Conservation (phyloP, 2,797 vertebrate species). For the Manis javanica region DNA sequence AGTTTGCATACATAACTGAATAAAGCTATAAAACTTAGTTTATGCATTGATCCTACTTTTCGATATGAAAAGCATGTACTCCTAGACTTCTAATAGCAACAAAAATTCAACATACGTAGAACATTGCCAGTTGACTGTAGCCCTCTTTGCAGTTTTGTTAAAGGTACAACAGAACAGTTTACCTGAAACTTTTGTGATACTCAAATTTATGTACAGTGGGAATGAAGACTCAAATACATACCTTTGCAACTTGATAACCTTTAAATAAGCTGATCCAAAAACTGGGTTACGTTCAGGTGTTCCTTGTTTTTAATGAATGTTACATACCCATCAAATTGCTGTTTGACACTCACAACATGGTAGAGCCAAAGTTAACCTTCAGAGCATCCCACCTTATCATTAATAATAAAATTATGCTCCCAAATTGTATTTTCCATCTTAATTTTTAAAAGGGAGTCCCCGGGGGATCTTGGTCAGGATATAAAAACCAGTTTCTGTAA, state of each 20-base stretch:
- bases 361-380: not conserved
- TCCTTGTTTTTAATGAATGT: not conserved
- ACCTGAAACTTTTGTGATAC: not conserved
- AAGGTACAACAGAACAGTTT: not conserved
- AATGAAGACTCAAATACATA: not conserved
- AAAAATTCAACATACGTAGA: not conserved
- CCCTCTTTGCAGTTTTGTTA: not conserved
- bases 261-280: not conserved
- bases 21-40: slow-evolving; percentile 21
- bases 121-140: not conserved
- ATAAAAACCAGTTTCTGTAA: not conserved
- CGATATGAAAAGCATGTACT: not conserved
- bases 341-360: not conserved
- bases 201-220: not conserved
- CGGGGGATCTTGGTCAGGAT: not conserved
- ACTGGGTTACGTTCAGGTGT: not conserved
- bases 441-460: not conserved
- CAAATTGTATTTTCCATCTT: not conserved
- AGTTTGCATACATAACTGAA: not conserved
- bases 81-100: not conserved
- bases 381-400: not conserved
- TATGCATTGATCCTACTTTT: not conserved
- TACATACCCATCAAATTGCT: not conserved
- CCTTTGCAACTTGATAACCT: not conserved
- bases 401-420: not conserved